A percentile compares a stretch with the other conserved stretches of the same genome.
Conservation (phyloP, 2,888 invertebrate species). For the Ecliptopera silaceata region DNA sequence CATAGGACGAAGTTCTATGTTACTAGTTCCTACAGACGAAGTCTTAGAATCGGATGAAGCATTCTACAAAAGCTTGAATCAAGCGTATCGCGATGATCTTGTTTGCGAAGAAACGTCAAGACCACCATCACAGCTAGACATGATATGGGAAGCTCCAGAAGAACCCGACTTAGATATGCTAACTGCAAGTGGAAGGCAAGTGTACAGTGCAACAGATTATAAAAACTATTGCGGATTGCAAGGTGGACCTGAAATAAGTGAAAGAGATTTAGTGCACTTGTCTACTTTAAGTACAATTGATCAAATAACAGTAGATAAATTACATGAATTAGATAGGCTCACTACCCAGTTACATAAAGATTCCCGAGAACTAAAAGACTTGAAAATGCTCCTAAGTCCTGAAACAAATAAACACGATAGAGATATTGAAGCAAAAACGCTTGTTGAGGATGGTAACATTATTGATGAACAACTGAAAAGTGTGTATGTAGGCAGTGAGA, state of each 20-base stretch:
- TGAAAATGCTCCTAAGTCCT: conserved; percentile 87
- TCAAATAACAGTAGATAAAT: conserved; percentile 89
- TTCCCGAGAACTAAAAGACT: conserved; percentile 89
- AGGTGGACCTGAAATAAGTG: conserved; percentile 88
- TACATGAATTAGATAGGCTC: conserved; percentile 90
- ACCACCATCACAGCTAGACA: conserved; percentile 89
- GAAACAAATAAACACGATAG: conserved; percentile 80
- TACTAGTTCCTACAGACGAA: conserved; percentile 73
- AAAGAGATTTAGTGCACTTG: conserved; percentile 90
- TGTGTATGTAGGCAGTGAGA: conserved; percentile 85
- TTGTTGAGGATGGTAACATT: conserved; percentile 85
- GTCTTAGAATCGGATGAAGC: conserved; percentile 91
- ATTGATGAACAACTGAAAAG: conserved; percentile 87
- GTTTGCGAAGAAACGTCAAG: conserved; percentile 85
- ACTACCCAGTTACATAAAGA: conserved; percentile 90
- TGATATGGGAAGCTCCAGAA: conserved; percentile 94
- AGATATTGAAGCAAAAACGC: conserved; percentile 83
- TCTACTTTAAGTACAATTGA: conserved; percentile 89
- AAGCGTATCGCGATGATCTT: conserved; percentile 92
- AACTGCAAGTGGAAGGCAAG: conserved; percentile 83
- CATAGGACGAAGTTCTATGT: conserved; percentile 70
- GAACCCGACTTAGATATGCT: conserved; percentile 85
- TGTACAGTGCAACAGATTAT: conserved; percentile 90
- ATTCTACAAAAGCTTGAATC: conserved; percentile 93
- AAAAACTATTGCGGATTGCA: conserved; percentile 88